Base-by-base conservation (phyloP, 2,113 vertebrate genomes). In the Penelope pileata region DNA sequence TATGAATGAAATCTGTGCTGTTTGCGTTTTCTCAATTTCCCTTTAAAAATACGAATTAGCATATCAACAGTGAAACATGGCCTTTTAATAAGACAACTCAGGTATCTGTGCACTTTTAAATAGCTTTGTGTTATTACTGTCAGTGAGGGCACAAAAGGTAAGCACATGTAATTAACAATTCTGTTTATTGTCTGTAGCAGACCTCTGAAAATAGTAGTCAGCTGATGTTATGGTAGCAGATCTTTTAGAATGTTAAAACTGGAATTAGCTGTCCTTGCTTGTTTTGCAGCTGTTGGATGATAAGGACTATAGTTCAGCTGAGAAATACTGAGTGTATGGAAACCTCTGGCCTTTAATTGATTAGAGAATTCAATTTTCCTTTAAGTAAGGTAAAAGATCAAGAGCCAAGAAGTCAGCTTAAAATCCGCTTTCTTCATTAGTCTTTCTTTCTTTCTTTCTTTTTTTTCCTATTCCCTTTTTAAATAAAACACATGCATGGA, bases 361-460 rank as follows among this genome's bases (percentile, higher is more conserved):
- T 83, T 92, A 77, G 58, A 40, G 80, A 92, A 86, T 89, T 95
- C 70, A 76, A 6, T 72, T 93, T 88, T 91, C 42, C 42, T 76
- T 38, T 53, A 72, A 59, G 16, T 64, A 85, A 91, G 72, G 54
- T 62, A 67, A 22, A 85, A 80, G 74, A 62, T 80, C 21, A 76
- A 56, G 68, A 90, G 73, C 32, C 23, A 43, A 54, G 85, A 72
- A 30, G 79, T 69, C 63, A 83, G 42, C 42, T 88, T 81, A 59
- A 86, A 94, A 81, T 88, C 53, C 19, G 16, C 69, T 69, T 9
- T 4, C 9, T 77, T 18, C 58, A 32, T 22, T 43, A 50, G 64
- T 40, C 0, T n/a, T 64, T 27, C 56, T 12, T 12, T 16, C 40
- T 15, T 4, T 32, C 38, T 26, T 32, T 15, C 12, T 51, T 21